These are phyloP conservation scores for Oedothorax gibbosus DNA, from an alignment of 1,140 invertebrate genomes.

Conservation along the genomic window DNA sequence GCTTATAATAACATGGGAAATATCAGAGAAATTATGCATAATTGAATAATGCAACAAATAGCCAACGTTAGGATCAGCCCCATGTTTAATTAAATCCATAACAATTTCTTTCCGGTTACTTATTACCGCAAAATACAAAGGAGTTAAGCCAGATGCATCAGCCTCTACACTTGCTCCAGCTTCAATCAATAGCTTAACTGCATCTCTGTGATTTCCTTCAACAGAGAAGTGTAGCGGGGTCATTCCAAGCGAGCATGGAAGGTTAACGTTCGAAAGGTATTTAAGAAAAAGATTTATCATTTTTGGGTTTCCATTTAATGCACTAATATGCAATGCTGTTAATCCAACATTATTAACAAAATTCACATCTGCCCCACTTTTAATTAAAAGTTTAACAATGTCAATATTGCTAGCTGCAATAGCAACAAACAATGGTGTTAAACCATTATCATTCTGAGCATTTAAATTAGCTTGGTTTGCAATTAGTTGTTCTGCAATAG, in stretches of 20 bases:
- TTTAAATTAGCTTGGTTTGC: conserved; percentile 1
- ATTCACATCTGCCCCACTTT: conserved; percentile 29
- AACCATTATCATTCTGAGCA: conserved; percentile 12
- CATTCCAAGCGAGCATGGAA: conserved; percentile 86
- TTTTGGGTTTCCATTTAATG: background rate
- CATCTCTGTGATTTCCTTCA: conserved; percentile 9
- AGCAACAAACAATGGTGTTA: conserved; percentile 24
- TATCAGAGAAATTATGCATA: too few relatives aligned
- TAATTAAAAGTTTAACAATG: conserved; percentile 18
- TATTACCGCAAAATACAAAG: too few relatives aligned
- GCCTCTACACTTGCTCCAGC: conserved; percentile 31
- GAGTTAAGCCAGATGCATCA: too few relatives aligned
- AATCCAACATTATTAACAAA: background rate
- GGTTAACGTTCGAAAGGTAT: background rate
- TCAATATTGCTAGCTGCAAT: background rate
- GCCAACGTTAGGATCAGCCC: too few relatives aligned
- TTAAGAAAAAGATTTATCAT: conserved; percentile 4
- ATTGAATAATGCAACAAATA: too few relatives aligned
- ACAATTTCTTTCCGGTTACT: too few relatives aligned
- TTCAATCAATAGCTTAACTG: conserved; percentile 30
- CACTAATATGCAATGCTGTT: conserved; percentile 8
- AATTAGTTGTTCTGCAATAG: conserved; percentile 22
- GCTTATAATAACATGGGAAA: too few relatives aligned
- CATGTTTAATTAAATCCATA: too few relatives aligned
- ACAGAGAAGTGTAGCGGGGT: conserved; percentile 66